phyloP scores from a whole-genome alignment of 1,140 invertebrate species.

The Portunus trituberculatus region DNA sequence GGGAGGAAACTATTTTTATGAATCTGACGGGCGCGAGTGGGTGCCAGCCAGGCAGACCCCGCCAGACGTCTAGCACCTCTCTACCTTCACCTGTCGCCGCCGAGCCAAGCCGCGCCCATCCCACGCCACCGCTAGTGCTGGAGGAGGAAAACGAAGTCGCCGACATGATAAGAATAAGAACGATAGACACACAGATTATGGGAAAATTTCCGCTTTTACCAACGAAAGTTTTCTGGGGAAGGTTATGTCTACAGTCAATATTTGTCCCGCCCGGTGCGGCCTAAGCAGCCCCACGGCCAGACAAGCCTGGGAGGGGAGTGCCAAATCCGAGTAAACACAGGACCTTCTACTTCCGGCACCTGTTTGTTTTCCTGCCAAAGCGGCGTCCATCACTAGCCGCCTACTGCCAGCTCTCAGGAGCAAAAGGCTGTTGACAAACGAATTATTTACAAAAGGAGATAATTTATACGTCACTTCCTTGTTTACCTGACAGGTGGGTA shows the following conservation, averaged over 20 bases:
- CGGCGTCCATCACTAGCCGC: not conserved
- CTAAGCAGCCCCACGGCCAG: not conserved
- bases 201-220: not conserved
- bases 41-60: not conserved
- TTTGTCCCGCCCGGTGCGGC: not conserved
- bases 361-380: conserved; percentile 22
- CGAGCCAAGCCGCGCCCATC: not conserved
- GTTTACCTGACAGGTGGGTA: conserved; percentile 13
- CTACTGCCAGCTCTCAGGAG: not conserved
- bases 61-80: not conserved
- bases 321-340: conserved; percentile 1
- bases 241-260: conserved; percentile 22
- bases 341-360: conserved; percentile 8
- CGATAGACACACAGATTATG: not conserved
- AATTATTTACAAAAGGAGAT: not conserved
- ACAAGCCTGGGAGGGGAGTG: not conserved
- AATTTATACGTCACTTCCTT: not conserved
- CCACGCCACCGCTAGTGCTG: not conserved
- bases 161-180: not conserved
- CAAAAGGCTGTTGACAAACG: not conserved
- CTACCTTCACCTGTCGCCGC: not conserved
- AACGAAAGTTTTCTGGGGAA: not conserved
- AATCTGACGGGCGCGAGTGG: not conserved
- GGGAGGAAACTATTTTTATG: not conserved
- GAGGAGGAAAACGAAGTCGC: not conserved